phyloP scores from a whole-genome alignment of 37 sponge, comb jelly and placozoan species.

The Axinella damicornis region DNA sequence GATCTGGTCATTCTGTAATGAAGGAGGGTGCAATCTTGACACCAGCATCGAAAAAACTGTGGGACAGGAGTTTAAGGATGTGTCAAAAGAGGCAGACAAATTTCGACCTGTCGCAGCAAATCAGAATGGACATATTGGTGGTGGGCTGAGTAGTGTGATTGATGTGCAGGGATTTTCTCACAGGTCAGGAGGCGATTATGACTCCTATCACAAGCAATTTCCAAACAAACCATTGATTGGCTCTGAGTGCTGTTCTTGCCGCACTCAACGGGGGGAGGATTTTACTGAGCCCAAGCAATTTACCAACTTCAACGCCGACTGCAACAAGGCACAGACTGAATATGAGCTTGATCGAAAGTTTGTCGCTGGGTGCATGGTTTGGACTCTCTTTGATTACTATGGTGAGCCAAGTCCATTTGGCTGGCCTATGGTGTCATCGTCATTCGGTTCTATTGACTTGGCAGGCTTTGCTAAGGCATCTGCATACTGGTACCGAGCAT shows the following conservation, averaged over 20 bases:
- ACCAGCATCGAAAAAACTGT: background rate
- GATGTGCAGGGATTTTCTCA: slow-evolving; percentile 76
- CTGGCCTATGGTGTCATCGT: slow-evolving; percentile 64
- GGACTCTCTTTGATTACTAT: slow-evolving; percentile 70
- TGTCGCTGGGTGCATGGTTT: slow-evolving; percentile 68
- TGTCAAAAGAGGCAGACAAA: slow-evolving; percentile 34
- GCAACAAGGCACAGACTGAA: slow-evolving; percentile 48
- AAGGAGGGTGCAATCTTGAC: slow-evolving; percentile 47
- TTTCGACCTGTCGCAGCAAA: slow-evolving; percentile 66
- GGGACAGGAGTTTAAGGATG: slow-evolving; percentile 23
- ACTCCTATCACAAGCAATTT: slow-evolving; percentile 34
- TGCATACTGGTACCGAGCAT: slow-evolving; percentile 68
- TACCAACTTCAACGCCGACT: slow-evolving; percentile 55
- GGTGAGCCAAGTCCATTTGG: slow-evolving; percentile 57
- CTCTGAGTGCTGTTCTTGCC: slow-evolving; percentile 37
- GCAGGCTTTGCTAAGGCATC: slow-evolving; percentile 74
- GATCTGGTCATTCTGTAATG: slow-evolving; percentile 74
- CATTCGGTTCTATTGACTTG: slow-evolving; percentile 71
- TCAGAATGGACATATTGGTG: slow-evolving; percentile 19
- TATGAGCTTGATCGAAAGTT: slow-evolving; percentile 42
- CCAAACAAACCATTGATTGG: slow-evolving; percentile 54
- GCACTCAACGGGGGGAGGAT: slow-evolving; percentile 53
- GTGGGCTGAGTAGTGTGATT: slow-evolving; percentile 31
- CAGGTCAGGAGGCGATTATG: slow-evolving; percentile 36
- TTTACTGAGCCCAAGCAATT: background rate